Base-by-base conservation (phyloP, 2,113 vertebrate species). In the Peromyscus polionotus region DNA sequence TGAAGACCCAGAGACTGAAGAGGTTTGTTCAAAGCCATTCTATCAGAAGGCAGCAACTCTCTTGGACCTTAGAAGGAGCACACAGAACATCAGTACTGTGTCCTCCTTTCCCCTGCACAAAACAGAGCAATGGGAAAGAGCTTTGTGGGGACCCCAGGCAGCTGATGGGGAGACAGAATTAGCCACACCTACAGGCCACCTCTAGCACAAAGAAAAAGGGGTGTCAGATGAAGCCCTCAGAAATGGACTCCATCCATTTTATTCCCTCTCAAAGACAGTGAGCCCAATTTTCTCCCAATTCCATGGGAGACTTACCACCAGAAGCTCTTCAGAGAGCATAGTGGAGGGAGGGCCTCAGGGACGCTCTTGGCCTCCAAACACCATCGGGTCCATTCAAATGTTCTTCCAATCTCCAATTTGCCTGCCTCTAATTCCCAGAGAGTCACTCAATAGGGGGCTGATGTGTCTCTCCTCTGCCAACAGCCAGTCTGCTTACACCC, bases 401-500 rank as follows among this genome's bases (percentile, higher is more conserved):
- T 75, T 97, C 73, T 90, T 59, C n/a, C 45, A 63, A 0, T 45
- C 94, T 96, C 61, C 95, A 91, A 83, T 4, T 31, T 72, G 92
- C 84, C 75, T 94, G 95, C 36, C 1, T 88, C 61, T 88, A 73
- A 96, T 76, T 97, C 31, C 57, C 88, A 68, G 3, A 94, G 45
- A 95, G 93, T 61, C 22, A 9, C 85, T 92, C 77, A 26, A 75
- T 6, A 88, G 61, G 90, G 94, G 91, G 92, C 73, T 5, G 14
- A 94, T 85, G 73, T 48, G 92, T 70, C 96, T 93, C 5, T 75
- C 88, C 63, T 57, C n/a, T n/a, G 67, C 92, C 93, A 94, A 42
- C 45, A 91, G 68, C 48, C 48, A 36, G 19, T 22, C 70, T 67
- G 95, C 95, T 96, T 67, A 89, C 92, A 96, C 19, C 73, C 39